phyloP scores from a whole-genome alignment of 2,888 invertebrate species.

The Petrophora chlorosata region DNA sequence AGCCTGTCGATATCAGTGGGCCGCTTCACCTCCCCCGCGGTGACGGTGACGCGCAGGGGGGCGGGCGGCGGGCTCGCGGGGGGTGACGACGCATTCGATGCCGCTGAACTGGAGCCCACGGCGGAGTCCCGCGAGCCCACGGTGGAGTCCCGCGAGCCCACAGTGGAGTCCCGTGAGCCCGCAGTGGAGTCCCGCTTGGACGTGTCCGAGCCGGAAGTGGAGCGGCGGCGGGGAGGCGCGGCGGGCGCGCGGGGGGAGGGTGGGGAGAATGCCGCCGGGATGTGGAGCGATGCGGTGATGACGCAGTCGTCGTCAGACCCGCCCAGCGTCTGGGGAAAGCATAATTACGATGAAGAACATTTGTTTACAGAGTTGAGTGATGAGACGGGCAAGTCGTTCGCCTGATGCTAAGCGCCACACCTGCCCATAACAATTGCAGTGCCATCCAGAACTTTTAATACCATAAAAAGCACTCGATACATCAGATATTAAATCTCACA shows the following conservation, averaged over 20 bases:
- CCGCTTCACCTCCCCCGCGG: constrained; percentile 83
- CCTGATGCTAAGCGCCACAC: no score
- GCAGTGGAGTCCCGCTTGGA: constrained; percentile 31
- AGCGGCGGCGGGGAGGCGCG: constrained; percentile 64
- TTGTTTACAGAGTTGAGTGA: no score
- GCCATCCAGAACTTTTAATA: no score
- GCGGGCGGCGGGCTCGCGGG: constrained; percentile 50
- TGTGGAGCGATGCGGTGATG: constrained; percentile 91
- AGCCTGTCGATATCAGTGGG: constrained; percentile 67
- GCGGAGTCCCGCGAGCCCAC: constrained; percentile 77
- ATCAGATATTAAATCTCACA: no score
- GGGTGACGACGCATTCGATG: constrained; percentile 75
- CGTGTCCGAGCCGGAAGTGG: constrained; percentile 68
- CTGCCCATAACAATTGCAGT: no score
- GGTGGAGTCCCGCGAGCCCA: constrained; percentile 87
- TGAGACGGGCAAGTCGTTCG: no score
- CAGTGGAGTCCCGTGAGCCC: constrained; percentile 83
- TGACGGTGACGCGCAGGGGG: constrained; percentile 82
- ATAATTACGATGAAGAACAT: no score
- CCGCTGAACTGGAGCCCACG: constrained; percentile 32
- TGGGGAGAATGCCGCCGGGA: constrained; percentile 84
- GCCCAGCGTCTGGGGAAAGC: constrained; percentile 83
- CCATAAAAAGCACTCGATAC: no score
- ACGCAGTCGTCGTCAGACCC: constrained; percentile 86
- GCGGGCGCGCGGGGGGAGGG: constrained; percentile 54